A percentile compares a stretch with the other conserved stretches of the same genome.
Conservation (phyloP, 2,113 vertebrate genomes). For the Xyrauchen texanus region DNA sequence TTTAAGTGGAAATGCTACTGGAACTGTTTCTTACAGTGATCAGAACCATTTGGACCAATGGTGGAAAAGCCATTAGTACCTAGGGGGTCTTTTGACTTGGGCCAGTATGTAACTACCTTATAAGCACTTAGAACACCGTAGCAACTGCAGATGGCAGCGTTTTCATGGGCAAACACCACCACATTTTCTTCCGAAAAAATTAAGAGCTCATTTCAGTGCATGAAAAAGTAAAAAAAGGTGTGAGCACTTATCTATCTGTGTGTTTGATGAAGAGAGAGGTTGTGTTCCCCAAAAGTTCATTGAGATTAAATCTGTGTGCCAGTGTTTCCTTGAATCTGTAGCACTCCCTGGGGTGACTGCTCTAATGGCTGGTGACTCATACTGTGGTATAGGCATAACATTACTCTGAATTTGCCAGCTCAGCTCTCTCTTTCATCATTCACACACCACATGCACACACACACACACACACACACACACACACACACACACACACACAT, state of each 20-base stretch:
- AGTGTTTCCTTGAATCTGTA: slow-evolving; percentile 44
- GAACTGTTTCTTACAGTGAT: too few relatives aligned
- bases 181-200: too few relatives aligned
- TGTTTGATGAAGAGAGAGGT: slow-evolving; percentile 1
- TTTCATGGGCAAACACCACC: background rate
- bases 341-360: slow-evolving; percentile 37
- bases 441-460: background rate
- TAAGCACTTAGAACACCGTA: too few relatives aligned
- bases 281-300: slow-evolving; percentile 40
- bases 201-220: background rate
- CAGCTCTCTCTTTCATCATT: slow-evolving; percentile 15
- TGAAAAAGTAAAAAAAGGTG: background rate
- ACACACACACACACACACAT: background rate
- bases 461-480: background rate
- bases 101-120: too few relatives aligned
- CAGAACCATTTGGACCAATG: too few relatives aligned
- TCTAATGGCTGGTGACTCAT: slow-evolving; percentile 53
- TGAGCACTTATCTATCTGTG: background rate
- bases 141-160: background rate
- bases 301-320: slow-evolving; percentile 44
- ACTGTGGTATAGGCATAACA: slow-evolving; percentile 28
- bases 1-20: too few relatives aligned
- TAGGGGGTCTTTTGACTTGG: too few relatives aligned
- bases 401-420: slow-evolving; percentile 17
- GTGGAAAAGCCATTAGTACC: too few relatives aligned